Evolutionary conservation across 2,113 vertebrate species (phyloP).

Genomic region (Papio anubis): DNA sequence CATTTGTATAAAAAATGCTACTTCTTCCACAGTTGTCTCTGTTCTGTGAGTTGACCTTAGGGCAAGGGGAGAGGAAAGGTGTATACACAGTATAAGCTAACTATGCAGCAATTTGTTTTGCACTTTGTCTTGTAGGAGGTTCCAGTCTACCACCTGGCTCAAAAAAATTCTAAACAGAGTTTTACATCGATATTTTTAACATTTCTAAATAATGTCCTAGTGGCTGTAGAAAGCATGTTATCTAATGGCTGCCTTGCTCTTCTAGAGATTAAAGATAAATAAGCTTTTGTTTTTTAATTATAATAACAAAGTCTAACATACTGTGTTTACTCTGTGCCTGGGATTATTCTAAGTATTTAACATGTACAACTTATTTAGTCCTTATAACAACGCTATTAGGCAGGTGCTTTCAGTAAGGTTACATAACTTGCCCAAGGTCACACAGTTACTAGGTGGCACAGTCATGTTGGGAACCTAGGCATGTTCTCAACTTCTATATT

Average conservation of each 20-base stretch:
- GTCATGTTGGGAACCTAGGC: neutral
- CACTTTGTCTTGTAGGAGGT: neutral
- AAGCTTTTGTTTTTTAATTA: neutral
- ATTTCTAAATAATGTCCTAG: neutral
- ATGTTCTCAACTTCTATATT: neutral
- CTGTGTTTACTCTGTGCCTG: neutral
- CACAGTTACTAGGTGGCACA: neutral
- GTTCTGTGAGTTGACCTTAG: neutral
- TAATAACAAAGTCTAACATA: neutral
- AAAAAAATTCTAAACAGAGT: neutral
- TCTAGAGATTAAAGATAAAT: constrained; percentile 11
- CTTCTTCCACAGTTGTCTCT: neutral
- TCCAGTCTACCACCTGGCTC: neutral
- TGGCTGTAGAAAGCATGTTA: neutral
- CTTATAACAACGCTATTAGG: neutral
- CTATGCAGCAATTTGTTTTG: neutral
- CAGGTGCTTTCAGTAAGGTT: neutral
- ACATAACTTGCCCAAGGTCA: neutral
- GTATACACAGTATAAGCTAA: neutral
- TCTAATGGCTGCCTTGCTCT: neutral
- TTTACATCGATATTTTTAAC: neutral
- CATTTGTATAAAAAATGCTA: neutral
- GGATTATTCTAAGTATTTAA: neutral
- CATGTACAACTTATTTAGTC: neutral
- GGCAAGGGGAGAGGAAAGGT: neutral